Evolutionary conservation across 2,797 vertebrate genomes (phyloP), one percentile per base, ranked within the genome.

Genomic region (Urophycis tenuis): DNA sequence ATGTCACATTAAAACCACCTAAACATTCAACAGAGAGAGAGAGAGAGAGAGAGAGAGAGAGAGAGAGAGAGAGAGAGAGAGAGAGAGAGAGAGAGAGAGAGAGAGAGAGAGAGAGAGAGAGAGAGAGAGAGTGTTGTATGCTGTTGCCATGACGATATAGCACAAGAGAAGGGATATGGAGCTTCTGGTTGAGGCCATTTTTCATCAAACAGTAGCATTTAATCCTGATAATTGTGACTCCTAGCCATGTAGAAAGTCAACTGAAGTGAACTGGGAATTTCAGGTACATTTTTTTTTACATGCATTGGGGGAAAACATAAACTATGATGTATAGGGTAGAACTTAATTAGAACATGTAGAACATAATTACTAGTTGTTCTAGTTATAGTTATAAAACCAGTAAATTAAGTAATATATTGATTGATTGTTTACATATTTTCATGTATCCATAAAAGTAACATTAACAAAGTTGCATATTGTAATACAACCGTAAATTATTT

Each of bases 1-100:
- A 88, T 86, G 78, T 89, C 92, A 88, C 90, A 91, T 88, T 88
- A 67, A 29, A 86, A 90, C 88, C 77, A 67, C 80, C 87, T 88
- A 87, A 82, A 87, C 87, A 81, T 83, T 30, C 84, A 81, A 80
- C 89, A 88, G 31, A 34, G 71, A 72, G 34, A 36, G 34, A 72
- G 3, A 81, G 80, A 76, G 84, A 83, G 81, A 80, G 22, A 80
- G 78, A 72, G 34, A 72, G 32, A 35, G 71, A 72, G 34, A 72
- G 34, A 72, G 22, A 81, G 80, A 76, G 80, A 76, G 84, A 83
- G 81, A 80, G 22, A 80, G 78, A 72, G 81, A 72, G 22, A 72
- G 34, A 72, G 22, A 81, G 80, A 72, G 19, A 72, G 31, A 34
- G 71, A 72, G 33, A 72, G 33, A 72, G 10, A 81, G 80, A 76